A percentile compares a stretch with the other conserved stretches of the same genome.
Conservation (phyloP, 2,797 vertebrate genomes). For the Leptodactylus fallax region DNA sequence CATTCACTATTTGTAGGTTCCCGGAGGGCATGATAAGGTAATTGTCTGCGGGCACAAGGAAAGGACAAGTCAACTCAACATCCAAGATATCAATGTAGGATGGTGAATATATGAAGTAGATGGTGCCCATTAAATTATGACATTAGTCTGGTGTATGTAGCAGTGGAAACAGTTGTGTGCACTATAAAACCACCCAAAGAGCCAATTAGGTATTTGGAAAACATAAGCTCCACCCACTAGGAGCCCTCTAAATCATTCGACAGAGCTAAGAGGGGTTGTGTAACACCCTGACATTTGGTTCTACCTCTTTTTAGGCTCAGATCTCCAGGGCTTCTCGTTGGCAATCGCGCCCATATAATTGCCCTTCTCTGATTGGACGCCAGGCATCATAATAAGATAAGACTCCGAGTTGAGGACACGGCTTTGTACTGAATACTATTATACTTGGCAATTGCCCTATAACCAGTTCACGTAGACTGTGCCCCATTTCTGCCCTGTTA, state of each 20-base stretch:
- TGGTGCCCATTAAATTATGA: no score
- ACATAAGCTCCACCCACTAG: background rate
- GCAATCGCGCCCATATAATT: background rate
- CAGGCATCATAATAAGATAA: background rate
- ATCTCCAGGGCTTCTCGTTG: background rate
- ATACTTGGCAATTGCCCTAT: background rate
- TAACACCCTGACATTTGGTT: background rate
- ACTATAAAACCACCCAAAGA: background rate
- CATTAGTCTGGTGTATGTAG: background rate
- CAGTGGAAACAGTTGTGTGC: no score
- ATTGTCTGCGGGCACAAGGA: slow-evolving; percentile 80
- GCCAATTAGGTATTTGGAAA: background rate
- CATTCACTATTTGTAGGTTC: slow-evolving; percentile 96
- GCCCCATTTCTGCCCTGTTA: background rate
- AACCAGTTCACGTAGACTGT: background rate
- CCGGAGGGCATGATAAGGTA: slow-evolving; percentile 99
- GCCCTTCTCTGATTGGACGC: background rate
- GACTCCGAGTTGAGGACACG: background rate
- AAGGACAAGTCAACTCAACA: background rate
- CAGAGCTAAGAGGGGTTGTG: background rate
- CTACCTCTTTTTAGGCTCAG: background rate
- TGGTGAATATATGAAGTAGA: background rate
- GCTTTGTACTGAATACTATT: background rate
- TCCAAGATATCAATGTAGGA: background rate
- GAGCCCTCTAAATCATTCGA: background rate